A percentile compares a stretch with the other conserved stretches of the same genome.
phyloP scores from a whole-genome alignment of 2,797 vertebrate species.

The Danio tinwini region DNA sequence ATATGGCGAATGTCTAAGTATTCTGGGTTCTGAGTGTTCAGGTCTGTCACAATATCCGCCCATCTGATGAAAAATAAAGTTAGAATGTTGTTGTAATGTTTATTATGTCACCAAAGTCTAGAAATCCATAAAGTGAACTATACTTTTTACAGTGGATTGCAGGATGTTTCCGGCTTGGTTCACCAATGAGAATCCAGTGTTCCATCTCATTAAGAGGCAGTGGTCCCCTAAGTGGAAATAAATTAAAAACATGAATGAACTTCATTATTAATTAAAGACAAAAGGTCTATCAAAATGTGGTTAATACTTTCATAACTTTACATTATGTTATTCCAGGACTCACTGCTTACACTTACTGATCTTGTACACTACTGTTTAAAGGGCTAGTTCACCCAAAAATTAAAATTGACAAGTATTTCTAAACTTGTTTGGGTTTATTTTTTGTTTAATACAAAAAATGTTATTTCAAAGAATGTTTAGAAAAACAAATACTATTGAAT shows the following conservation, averaged over 20 bases:
- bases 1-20: conserved; percentile 96
- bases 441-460: no score
- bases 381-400: no score
- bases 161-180: conserved; percentile 96
- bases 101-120: background rate
- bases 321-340: background rate
- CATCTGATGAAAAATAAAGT: conserved; percentile 79
- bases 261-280: background rate
- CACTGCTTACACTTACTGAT: no score
- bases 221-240: conserved; percentile 76
- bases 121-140: background rate
- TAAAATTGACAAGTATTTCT: no score
- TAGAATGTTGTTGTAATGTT: background rate
- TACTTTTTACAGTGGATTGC: conserved; percentile 99
- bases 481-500: no score
- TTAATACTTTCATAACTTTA: background rate
- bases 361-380: no score
- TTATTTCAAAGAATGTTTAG: no score
- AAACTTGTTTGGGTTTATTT: no score
- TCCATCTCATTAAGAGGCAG: conserved; percentile 89
- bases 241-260: background rate
- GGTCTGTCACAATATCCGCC: conserved; percentile 93
- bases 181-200: conserved; percentile 97
- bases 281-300: background rate
- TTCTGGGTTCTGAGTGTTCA: conserved; percentile 98